Evolutionary conservation across 2,888 invertebrate genomes (phyloP), one percentile per base, ranked within the genome.

Genomic region (Cheiracanthium punctorium): DNA sequence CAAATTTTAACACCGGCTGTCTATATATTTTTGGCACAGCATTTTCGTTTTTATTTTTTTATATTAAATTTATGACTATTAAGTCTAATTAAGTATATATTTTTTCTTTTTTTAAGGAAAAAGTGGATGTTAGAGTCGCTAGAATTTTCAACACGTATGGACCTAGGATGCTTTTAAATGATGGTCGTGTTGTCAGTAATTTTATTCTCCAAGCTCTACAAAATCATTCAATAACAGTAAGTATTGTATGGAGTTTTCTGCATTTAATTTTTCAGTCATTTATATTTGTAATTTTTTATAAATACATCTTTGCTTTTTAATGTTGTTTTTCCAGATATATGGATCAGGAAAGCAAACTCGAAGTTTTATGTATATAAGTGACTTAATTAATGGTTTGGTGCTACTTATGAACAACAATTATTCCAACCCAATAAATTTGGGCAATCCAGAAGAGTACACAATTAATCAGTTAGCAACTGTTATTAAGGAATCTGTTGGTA

Each of bases 61-160:
- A n/a, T n/a, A n/a, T n/a, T n/a, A n/a, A n/a, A n/a, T n/a, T n/a
- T n/a, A n/a, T n/a, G n/a, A n/a, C n/a, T n/a, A n/a, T n/a, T n/a
- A n/a, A n/a, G n/a, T n/a, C n/a, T n/a, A n/a, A n/a, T n/a, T n/a
- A n/a, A n/a, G n/a, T n/a, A n/a, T n/a, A n/a, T n/a, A n/a, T n/a
- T n/a, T n/a, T n/a, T n/a, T n/a, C n/a, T n/a, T 58, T 37, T 67
- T 76, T 89, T 7, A 89, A 99, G 93, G 99, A 99, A 92, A 96
- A 96, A 72, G 96, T 99, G 32, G 94, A 96, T 67, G 97, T 99
- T 0, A 93, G 99, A 75, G 98, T 99, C 10, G 99, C 99, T 0
- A 94, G 99, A 89, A 99, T 99, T 90, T 99, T 99, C 92, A 99
- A 99, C 92, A 99, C 99, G 0, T 99, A 97, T 91, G 99, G 99